phyloP scores from a whole-genome alignment of 2,888 invertebrate genomes.

The Clivina fossor region DNA sequence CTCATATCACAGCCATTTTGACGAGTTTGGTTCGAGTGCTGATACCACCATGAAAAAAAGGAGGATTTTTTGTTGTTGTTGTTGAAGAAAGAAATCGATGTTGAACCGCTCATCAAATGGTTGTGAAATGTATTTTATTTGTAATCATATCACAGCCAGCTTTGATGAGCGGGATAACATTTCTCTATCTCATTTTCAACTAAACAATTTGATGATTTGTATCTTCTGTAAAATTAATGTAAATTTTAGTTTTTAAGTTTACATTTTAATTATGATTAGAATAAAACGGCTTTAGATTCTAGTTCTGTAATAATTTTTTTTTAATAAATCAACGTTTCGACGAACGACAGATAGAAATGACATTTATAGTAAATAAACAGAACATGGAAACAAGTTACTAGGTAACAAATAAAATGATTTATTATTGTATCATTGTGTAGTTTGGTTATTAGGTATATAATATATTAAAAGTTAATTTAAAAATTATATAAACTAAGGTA shows the following conservation, averaged over 20 bases:
- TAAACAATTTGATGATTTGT: constrained; percentile 10
- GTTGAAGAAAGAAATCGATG: constrained; percentile 36
- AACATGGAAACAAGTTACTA: too few species aligned
- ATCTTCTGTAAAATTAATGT: neutral
- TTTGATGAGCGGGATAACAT: constrained; percentile 98
- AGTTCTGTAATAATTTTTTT: too few species aligned
- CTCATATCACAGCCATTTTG: constrained; percentile 94
- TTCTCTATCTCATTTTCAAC: constrained; percentile 52
- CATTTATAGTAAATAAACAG: too few species aligned
- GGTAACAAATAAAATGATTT: neutral
- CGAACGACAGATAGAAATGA: too few species aligned
- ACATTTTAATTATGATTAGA: neutral
- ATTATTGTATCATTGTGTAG: neutral
- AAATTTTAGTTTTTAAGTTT: neutral
- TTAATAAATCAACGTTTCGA: too few species aligned
- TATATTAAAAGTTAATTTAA: too few species aligned
- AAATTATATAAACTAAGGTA: too few species aligned
- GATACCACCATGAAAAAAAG: constrained; percentile 19
- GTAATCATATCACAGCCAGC: constrained; percentile 94
- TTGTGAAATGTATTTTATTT: constrained; percentile 76
- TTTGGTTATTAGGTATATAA: too few species aligned
- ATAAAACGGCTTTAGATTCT: too few species aligned
- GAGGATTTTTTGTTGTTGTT: constrained; percentile 8
- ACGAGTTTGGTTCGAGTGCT: constrained; percentile 70
- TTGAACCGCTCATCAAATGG: constrained; percentile 84